Conservation (phyloP, 1,140 invertebrate genomes). For the Holcopasites calliopsidis region DNA sequence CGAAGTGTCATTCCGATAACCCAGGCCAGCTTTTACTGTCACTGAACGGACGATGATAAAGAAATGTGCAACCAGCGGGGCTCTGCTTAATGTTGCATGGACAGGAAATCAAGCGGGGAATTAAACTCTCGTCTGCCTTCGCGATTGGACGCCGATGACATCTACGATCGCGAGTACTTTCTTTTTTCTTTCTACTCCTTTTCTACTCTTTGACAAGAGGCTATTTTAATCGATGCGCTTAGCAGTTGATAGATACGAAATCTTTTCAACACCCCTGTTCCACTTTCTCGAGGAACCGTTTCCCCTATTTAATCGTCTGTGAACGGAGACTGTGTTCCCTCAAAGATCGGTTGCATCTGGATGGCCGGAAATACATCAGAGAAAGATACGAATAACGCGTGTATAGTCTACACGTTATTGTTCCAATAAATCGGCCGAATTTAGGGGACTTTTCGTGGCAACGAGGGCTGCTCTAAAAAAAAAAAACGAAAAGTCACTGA, state of each 20-base stretch:
- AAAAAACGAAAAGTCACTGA: neutral
- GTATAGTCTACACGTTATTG: constrained; percentile 31
- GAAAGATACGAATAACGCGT: constrained; percentile 4
- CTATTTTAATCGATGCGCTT: neutral
- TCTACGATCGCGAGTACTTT: constrained; percentile 17
- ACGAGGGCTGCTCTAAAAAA: neutral
- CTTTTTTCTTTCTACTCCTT: neutral
- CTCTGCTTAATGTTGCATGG: constrained; percentile 58
- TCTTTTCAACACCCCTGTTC: too few relatives aligned
- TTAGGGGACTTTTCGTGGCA: constrained; percentile 24
- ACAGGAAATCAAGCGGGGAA: constrained; percentile 45
- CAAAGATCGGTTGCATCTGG: constrained; percentile 30
- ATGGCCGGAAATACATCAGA: neutral
- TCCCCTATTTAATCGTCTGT: too few relatives aligned
- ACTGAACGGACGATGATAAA: constrained; percentile 55
- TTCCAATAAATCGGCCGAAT: constrained; percentile 58
- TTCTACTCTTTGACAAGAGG: too few relatives aligned
- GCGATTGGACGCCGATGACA: constrained; percentile 9
- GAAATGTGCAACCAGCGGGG: constrained; percentile 50
- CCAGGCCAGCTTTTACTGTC: constrained; percentile 57
- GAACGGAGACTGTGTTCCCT: too few relatives aligned
- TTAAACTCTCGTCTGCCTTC: constrained; percentile 32
- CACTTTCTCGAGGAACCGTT: too few relatives aligned
- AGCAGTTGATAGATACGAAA: too few relatives aligned
- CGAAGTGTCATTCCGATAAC: constrained; percentile 63